Evolutionary conservation across 92 coral and sea anemone genomes (phyloP), one percentile per base, ranked within the genome.

Genomic region (Siderastrea radians): DNA sequence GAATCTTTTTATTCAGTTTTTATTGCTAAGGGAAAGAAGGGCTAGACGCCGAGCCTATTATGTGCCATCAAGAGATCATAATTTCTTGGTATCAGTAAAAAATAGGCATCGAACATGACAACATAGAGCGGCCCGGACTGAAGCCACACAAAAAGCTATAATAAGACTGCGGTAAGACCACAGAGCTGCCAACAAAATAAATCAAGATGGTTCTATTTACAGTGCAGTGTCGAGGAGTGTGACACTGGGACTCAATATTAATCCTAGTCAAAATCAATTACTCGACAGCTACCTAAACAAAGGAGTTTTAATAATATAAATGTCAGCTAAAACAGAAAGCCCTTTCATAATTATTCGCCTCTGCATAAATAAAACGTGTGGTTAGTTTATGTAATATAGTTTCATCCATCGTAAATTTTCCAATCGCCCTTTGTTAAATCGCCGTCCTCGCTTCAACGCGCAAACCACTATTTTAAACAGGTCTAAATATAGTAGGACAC

Each of bases 231-330:
- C 38, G 38, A 26, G 38, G 38, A 26, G 38, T 57, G 68, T 26
- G 38, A 57, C 67, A 76, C 16, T 68, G 17, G 58, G 51, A 48
- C 16, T 64, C 16, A 61, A 81, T 81, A 67, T 80, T 26, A 43
- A 66, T 67, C 45, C 38, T 5, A 13, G 74, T 80, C 74, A 38
- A 45, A 55, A 52, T 81, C 76, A 67, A 81, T 67, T 81, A 81
- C 64, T 55, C 45, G 44, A 68, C 45, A 67, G 63, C 76, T 67
- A 48, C 60, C 17, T 14, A 68, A 52, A 81, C 76, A 81, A 81
- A 12, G 48, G 85, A 50, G 51, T 6, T 52, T 67, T 67, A 80
- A 65, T 80, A 80, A 80, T 66, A 50, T 6, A 45, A 54, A 66
- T 66, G 74, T 51, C 85, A 80, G 10, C 85, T 49, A 7, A 68